Conservation (phyloP, 2,797 vertebrate genomes). For the Helostoma temminkii region DNA sequence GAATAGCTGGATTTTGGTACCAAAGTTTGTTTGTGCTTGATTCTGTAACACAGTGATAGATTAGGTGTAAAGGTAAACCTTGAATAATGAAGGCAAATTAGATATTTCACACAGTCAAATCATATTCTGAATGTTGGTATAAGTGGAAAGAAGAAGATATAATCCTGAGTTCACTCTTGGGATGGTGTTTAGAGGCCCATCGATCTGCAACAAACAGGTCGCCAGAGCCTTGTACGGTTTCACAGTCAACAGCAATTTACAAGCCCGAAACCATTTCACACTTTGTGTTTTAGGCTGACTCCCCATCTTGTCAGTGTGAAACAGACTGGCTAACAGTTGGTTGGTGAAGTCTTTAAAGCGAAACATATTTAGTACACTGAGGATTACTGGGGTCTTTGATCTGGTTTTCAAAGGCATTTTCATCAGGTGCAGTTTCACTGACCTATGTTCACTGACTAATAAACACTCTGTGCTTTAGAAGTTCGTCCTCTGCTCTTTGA, state of each 20-base stretch:
- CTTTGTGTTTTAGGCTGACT: conserved; percentile 49
- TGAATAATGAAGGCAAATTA: neutral
- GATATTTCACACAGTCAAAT: conserved; percentile 2
- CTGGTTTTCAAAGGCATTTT: neutral
- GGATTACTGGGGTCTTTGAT: conserved; percentile 1
- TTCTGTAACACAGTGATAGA: neutral
- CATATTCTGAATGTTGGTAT: neutral
- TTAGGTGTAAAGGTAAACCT: conserved; percentile 3
- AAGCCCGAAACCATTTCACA: conserved; percentile 63
- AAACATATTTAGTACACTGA: conserved; percentile 30
- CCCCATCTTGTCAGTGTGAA: conserved; percentile 40
- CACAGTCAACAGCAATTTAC: conserved; percentile 52
- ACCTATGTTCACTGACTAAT: neutral
- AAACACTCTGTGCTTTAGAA: neutral
- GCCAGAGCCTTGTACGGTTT: conserved; percentile 25
- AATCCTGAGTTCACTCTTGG: conserved; percentile 4
- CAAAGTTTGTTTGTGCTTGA: neutral
- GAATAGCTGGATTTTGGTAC: neutral
- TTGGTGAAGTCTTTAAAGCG: conserved; percentile 18
- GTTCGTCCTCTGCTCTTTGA: neutral
- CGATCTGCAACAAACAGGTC: conserved; percentile 42
- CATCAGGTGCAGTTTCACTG: neutral
- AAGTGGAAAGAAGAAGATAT: conserved; percentile 14
- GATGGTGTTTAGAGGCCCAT: neutral
- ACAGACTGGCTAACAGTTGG: conserved; percentile 38